Evolutionary conservation across 2,888 invertebrate species (phyloP).

Genomic region (Erebia palarica): DNA sequence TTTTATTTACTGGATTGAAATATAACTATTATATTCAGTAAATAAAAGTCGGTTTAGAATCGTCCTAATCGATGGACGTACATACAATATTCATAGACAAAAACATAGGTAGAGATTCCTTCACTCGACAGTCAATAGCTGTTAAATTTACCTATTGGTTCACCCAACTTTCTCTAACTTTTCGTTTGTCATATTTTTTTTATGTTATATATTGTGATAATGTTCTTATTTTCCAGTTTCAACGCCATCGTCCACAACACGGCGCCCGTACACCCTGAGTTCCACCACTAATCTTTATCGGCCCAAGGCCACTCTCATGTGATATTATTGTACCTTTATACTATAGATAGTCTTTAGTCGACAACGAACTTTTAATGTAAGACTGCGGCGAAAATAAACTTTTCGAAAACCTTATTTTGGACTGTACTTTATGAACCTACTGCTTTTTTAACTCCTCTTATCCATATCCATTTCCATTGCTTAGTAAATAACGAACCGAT

Average conservation of each 20-base stretch:
- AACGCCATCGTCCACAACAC: slow-evolving; percentile 81
- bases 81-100: no score
- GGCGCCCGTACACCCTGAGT: slow-evolving; percentile 72
- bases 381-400: slow-evolving; percentile 82
- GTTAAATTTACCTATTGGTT: no score
- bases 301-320: slow-evolving; percentile 66
- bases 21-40: no score
- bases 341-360: slow-evolving; percentile 79
- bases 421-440: slow-evolving; percentile 2
- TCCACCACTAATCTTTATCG: slow-evolving; percentile 60
- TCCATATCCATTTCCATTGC: background rate
- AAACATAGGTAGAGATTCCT: no score
- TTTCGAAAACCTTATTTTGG: slow-evolving; percentile 53
- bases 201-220: background rate
- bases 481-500: background rate
- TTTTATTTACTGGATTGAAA: no score
- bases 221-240: slow-evolving; percentile 62
- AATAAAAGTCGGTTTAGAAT: no score
- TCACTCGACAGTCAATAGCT: no score
- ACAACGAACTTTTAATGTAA: slow-evolving; percentile 66
- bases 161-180: no score
- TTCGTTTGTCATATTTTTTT: background rate
- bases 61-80: no score
- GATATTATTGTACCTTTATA: slow-evolving; percentile 76
- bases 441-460: background rate